These are phyloP conservation scores for Ceyx melanurus DNA, from an alignment of 2,113 vertebrate species.

Conservation along the genomic window DNA sequence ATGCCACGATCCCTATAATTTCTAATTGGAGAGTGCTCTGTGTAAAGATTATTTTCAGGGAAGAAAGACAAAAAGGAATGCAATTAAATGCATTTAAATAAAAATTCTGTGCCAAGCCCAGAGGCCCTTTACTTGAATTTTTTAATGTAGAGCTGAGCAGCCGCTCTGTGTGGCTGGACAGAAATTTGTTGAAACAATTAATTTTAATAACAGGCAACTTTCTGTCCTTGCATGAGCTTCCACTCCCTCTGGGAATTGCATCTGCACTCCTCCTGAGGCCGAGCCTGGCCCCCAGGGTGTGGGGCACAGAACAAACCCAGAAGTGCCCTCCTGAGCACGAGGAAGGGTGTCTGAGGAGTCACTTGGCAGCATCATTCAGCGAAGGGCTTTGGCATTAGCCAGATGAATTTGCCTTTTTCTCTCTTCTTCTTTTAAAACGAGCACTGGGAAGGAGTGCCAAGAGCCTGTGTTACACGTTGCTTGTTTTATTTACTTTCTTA, in stretches of 20 bases:
- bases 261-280: accelerated
- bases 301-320: neutral
- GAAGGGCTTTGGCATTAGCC: neutral
- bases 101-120: neutral
- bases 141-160: neutral
- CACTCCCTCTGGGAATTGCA: neutral
- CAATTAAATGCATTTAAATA: conserved; percentile 20
- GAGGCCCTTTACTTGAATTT: neutral
- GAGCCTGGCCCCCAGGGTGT: neutral
- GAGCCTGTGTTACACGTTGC: neutral
- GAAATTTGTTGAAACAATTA: neutral
- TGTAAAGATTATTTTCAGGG: neutral
- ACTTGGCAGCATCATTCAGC: neutral
- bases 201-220: neutral
- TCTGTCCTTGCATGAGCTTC: neutral
- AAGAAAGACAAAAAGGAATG: neutral
- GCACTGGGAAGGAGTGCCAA: neutral
- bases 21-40: neutral
- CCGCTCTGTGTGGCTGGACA: neutral
- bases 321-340: accelerated
- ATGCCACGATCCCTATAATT: neutral
- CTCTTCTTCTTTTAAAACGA: neutral
- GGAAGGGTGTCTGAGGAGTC: neutral
- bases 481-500: neutral
- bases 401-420: neutral